Base-by-base conservation (phyloP, 2,888 invertebrate genomes). In the Cosmia trapezina region DNA sequence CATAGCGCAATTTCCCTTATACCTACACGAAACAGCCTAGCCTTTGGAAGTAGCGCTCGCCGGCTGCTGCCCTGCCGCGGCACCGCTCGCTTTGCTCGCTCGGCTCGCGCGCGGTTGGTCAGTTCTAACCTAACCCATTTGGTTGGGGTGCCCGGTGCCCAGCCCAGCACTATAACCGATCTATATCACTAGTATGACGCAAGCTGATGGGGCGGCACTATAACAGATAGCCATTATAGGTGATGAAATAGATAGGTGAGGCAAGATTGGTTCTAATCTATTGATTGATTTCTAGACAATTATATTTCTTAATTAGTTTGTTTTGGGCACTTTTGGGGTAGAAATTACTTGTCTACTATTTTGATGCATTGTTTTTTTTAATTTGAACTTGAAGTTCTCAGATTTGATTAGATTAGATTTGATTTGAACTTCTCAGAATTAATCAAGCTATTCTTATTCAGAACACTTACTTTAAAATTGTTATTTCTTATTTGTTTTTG, bases 231-330 rank as follows among this genome's bases (percentile, higher is more conserved):
- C n/a, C n/a, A 2, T 59, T 7, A 57, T 33, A 17, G n/a, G n/a
- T 67, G 47, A 60, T 60, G 28, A 22, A 41, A 14, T 28, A 43
- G 4, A 9, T 43, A 60, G 6, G 14, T 43, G 19, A 68, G 19
- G 9, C 28, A 28, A 64, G 28, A 67, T 37, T 61, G 33, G 47
- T 59, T 66, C 0, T 45, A n/a, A 66, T 59, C 28, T 59, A 14
- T 11, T 49, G 22, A 17, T 17, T 47, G 12, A 12, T 62, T 33
- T 51, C 22, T n/a, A 37, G 17, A 7, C 37, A 17, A 63, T 51
- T 11, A 37, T 14, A 5, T 6, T 14, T 28, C 7, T 57, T 19
- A 33, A 8, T 37, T 37, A 41, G 11, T 59, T 19, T 4, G 7
- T 7, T 33, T 12, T n/a, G n/a, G n/a, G n/a, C n/a, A n/a, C 6